Conservation (phyloP, 2,113 vertebrate genomes). For the Leptobrachium ailaonicum region DNA sequence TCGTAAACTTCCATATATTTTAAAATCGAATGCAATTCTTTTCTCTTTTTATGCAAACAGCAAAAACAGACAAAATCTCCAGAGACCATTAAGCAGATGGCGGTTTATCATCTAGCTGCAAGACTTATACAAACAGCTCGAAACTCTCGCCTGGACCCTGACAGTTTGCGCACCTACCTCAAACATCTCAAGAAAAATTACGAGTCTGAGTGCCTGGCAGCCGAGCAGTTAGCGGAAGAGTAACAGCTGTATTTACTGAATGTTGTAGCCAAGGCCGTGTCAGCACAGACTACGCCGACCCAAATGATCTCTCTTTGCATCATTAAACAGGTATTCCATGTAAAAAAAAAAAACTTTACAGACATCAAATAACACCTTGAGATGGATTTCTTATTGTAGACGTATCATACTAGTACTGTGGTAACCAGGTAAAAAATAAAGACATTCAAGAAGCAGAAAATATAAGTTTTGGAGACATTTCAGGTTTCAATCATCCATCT, state of each 20-base stretch:
- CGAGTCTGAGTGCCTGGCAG: constrained; percentile 68
- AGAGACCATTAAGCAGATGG: constrained; percentile 75
- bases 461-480: no score
- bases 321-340: no score
- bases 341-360: no score
- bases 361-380: no score
- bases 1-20: no score
- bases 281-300: no score
- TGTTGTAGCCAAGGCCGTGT: neutral
- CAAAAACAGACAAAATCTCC: constrained; percentile 76
- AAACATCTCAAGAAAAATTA: constrained; percentile 83
- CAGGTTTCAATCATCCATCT: no score
- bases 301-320: no score
- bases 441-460: no score
- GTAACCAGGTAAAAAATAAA: no score
- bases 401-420: no score
- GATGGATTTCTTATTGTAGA: no score
- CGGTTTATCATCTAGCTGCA: constrained; percentile 79
- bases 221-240: constrained; percentile 43
- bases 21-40: constrained; percentile 19
- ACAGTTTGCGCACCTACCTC: constrained; percentile 81
- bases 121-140: constrained; percentile 85
- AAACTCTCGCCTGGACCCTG: constrained; percentile 85
- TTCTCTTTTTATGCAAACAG: constrained; percentile 64
- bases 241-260: constrained; percentile 6